These are phyloP conservation scores for Carlito syrichta DNA, from an alignment of 2,113 vertebrate genomes.

Conservation along the genomic window DNA sequence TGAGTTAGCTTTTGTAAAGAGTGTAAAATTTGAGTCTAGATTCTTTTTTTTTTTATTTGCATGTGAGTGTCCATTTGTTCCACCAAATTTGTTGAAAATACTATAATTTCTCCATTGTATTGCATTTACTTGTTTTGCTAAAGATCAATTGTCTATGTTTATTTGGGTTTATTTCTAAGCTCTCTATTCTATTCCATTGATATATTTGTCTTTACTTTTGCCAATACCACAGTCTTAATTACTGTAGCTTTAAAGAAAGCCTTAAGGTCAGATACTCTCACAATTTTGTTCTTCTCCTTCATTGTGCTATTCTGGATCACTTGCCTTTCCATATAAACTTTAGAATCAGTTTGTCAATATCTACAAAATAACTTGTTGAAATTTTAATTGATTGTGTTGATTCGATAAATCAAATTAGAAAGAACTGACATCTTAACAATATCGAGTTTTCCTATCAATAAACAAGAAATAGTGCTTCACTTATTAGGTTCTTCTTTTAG, in stretches of 20 bases:
- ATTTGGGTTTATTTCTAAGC: background rate
- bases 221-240: background rate
- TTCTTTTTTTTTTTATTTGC: background rate
- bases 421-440: background rate
- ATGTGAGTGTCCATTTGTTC: background rate
- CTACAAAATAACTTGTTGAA: background rate
- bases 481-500: background rate
- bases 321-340: background rate
- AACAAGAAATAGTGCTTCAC: background rate
- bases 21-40: background rate
- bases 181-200: background rate
- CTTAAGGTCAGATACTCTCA: background rate
- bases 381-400: background rate
- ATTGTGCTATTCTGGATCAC: background rate
- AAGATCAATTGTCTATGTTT: background rate
- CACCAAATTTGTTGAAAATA: background rate
- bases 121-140: background rate
- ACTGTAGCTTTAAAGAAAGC: background rate
- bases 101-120: background rate
- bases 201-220: background rate
- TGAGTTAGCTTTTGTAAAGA: background rate
- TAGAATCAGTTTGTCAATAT: background rate
- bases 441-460: background rate
- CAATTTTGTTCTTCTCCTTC: background rate
- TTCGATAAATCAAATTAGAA: background rate